These are phyloP conservation scores for Rhagophthalmus giganteus DNA, from an alignment of 2,888 invertebrate genomes.

Conservation along the genomic window DNA sequence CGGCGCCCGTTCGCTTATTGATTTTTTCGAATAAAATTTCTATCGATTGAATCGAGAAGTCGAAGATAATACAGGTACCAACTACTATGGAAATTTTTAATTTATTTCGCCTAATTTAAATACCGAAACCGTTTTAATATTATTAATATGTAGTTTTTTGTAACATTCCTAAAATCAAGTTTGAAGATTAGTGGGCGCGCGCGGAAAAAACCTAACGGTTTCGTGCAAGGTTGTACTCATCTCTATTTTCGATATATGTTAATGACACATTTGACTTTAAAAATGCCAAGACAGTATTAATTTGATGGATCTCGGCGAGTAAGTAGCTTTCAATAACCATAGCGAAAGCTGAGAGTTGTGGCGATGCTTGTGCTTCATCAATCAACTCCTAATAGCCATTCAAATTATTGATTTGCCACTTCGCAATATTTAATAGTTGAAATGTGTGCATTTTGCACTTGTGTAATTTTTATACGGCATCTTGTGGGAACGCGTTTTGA, in stretches of 20 bases:
- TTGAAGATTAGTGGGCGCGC: conserved; percentile 18
- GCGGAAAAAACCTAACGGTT: conserved; percentile 20
- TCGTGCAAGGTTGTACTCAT: conserved; percentile 6
- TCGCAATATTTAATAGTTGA: conserved; percentile 6
- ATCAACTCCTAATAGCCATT: conserved; percentile 16
- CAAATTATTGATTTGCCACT: conserved; percentile 14
- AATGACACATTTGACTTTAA: conserved; percentile 11
- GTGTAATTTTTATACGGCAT: neutral
- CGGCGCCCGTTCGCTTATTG: neutral
- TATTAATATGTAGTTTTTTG: conserved; percentile 10
- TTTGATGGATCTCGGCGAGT: conserved; percentile 6
- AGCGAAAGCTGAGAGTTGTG: conserved; percentile 7
- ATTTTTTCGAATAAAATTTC: conserved; percentile 1
- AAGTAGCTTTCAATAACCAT: conserved; percentile 9
- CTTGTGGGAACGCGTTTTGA: neutral
- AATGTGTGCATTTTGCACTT: conserved; percentile 3
- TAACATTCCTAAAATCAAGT: conserved; percentile 20
- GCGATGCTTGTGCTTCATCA: conserved; percentile 7
- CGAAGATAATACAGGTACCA: no score
- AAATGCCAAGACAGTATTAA: conserved; percentile 10
- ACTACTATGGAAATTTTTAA: neutral
- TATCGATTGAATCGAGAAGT: no score
- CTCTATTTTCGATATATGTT: conserved; percentile 11
- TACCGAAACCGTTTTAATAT: conserved; percentile 8
- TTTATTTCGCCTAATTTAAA: conserved; percentile 1